Percentiles rank a stretch among this genome's conserved stretches.
Evolutionary conservation across 2,797 vertebrate genomes (phyloP).

Genomic region (Sebastes vulpes): DNA sequence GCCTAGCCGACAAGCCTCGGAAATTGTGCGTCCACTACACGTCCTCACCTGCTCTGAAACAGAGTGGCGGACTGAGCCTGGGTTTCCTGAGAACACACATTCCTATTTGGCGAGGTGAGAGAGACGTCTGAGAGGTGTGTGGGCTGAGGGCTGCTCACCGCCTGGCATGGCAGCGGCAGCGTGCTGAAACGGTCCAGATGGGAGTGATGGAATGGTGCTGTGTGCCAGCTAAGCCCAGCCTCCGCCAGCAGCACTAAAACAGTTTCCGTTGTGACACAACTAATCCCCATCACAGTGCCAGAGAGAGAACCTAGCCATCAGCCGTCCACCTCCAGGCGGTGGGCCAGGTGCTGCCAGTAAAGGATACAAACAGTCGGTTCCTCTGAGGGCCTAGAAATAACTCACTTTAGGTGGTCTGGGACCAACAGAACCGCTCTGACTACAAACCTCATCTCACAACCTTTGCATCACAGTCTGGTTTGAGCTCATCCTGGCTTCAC

Average conservation of each 20-base stretch:
- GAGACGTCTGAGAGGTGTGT: slow-evolving; percentile 76
- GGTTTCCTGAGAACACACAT: slow-evolving; percentile 84
- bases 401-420: slow-evolving; percentile 69
- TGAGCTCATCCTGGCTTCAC: background rate
- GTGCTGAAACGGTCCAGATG: slow-evolving; percentile 73
- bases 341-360: slow-evolving; percentile 76
- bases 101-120: slow-evolving; percentile 79
- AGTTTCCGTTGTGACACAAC: slow-evolving; percentile 85
- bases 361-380: slow-evolving; percentile 62
- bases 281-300: slow-evolving; percentile 81
- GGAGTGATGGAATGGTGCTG: slow-evolving; percentile 79
- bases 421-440: slow-evolving; percentile 25
- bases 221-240: slow-evolving; percentile 75
- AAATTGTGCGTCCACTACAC: slow-evolving; percentile 77
- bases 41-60: slow-evolving; percentile 82
- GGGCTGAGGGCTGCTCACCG: slow-evolving; percentile 54
- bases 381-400: slow-evolving; percentile 62
- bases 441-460: slow-evolving; percentile 30
- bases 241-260: slow-evolving; percentile 82
- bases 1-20: slow-evolving; percentile 73
- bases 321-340: slow-evolving; percentile 59
- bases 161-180: slow-evolving; percentile 52
- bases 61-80: slow-evolving; percentile 64
- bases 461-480: slow-evolving; percentile 18
- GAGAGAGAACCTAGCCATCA: slow-evolving; percentile 63